phyloP scores from a whole-genome alignment of 1,140 invertebrate genomes.

The Anastatus disparis region DNA sequence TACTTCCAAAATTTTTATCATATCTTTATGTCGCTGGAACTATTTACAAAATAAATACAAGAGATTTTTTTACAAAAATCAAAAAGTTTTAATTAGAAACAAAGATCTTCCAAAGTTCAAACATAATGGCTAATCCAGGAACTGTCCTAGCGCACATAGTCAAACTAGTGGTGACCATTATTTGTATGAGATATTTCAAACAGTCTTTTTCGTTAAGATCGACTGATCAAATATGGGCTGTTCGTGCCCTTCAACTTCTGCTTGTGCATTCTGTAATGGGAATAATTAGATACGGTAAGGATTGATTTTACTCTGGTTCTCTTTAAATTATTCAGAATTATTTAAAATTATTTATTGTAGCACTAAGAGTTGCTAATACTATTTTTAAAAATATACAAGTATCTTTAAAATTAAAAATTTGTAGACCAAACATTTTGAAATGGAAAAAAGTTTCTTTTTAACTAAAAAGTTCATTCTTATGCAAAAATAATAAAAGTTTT shows the following conservation, averaged over 20 bases:
- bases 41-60: not conserved
- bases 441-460: too few species aligned
- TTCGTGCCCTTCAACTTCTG: slow-evolving; percentile 59
- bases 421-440: too few species aligned
- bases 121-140: slow-evolving; percentile 56
- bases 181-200: slow-evolving; percentile 56
- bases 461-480: too few species aligned
- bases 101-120: slow-evolving; percentile 19
- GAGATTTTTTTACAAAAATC: too few species aligned
- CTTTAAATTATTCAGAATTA: too few species aligned
- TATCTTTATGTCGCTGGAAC: not conserved
- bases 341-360: too few species aligned
- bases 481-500: too few species aligned
- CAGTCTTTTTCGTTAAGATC: slow-evolving; percentile 49
- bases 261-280: slow-evolving; percentile 60
- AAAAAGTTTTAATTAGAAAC: slow-evolving; percentile 13
- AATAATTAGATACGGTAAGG: slow-evolving; percentile 60
- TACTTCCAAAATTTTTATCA: slow-evolving; percentile 11
- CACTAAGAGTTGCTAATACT: too few species aligned
- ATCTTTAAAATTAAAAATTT: too few species aligned
- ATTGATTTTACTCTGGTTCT: too few species aligned
- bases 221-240: slow-evolving; percentile 51
- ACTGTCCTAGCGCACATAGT: slow-evolving; percentile 57
- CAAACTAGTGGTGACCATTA: slow-evolving; percentile 58
- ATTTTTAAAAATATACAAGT: too few species aligned